These are phyloP conservation scores for Tridacna gigas DNA, from an alignment of 2,888 invertebrate genomes.

Conservation along the genomic window DNA sequence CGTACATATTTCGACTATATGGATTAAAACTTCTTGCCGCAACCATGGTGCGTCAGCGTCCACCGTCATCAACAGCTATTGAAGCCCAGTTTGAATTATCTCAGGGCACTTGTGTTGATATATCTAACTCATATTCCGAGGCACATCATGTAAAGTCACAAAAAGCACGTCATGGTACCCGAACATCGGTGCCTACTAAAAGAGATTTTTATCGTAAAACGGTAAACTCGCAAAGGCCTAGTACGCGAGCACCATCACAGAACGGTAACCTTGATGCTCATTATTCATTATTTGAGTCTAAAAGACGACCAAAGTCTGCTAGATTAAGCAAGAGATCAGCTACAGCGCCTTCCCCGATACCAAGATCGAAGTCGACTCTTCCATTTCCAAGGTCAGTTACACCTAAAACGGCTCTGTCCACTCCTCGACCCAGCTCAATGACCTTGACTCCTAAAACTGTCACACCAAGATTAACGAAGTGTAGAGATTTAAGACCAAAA, in stretches of 20 bases:
- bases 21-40: no score
- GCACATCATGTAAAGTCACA: conserved; percentile 10
- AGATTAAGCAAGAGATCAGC: neutral
- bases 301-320: conserved; percentile 11
- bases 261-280: neutral
- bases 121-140: neutral
- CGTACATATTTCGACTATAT: no score
- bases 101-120: neutral
- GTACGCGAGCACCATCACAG: neutral
- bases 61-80: conserved; percentile 4
- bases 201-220: neutral
- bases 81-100: conserved; percentile 9
- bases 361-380: conserved; percentile 8
- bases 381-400: neutral
- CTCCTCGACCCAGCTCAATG: conserved; percentile 9
- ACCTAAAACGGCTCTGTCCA: neutral
- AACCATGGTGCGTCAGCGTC: neutral
- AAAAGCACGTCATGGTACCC: neutral
- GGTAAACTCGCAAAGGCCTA: neutral
- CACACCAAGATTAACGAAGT: conserved; percentile 10
- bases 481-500: neutral
- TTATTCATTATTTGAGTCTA: conserved; percentile 5
- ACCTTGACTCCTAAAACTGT: conserved; percentile 15
- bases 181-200: neutral
- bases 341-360: neutral